Evolutionary conservation across 2,113 vertebrate species (phyloP).

Genomic region (Eolophus roseicapilla): DNA sequence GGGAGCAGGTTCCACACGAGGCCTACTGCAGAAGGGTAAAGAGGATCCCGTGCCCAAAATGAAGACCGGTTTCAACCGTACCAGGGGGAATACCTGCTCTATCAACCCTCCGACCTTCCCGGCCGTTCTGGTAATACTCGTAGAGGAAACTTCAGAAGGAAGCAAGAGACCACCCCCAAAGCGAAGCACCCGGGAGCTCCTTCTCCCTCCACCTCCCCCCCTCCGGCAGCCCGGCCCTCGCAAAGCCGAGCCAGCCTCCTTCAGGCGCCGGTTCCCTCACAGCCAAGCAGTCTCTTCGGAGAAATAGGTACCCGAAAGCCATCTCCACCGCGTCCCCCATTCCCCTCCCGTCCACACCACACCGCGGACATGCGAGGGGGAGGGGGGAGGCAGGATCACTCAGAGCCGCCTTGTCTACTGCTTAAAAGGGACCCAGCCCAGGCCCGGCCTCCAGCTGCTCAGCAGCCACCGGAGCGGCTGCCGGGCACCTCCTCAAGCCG

Average conservation of each 20-base stretch:
- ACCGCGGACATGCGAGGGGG: neutral
- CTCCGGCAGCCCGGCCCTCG: neutral
- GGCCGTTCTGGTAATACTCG: neutral
- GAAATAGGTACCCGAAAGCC: neutral
- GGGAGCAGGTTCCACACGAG: slow-evolving; percentile 20
- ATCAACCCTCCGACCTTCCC: neutral
- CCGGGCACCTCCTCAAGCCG: neutral
- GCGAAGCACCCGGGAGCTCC: neutral
- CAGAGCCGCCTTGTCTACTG: neutral
- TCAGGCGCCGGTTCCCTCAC: neutral
- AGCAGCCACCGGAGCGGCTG: neutral
- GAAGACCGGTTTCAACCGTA: neutral
- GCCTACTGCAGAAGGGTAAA: neutral
- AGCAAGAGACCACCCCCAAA: neutral
- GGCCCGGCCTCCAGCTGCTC: slow-evolving; percentile 25
- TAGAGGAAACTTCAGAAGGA: neutral
- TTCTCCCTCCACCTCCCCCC: neutral
- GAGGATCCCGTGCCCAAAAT: neutral
- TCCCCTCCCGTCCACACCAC: neutral
- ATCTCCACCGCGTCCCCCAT: neutral
- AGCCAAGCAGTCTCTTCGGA: neutral
- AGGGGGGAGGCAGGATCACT: neutral
- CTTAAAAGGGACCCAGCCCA: neutral
- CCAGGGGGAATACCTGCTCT: neutral
- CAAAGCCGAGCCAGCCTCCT: neutral